These are phyloP conservation scores for Lycocorax pyrrhopterus DNA, from an alignment of 2,113 vertebrate genomes.

Conservation along the genomic window DNA sequence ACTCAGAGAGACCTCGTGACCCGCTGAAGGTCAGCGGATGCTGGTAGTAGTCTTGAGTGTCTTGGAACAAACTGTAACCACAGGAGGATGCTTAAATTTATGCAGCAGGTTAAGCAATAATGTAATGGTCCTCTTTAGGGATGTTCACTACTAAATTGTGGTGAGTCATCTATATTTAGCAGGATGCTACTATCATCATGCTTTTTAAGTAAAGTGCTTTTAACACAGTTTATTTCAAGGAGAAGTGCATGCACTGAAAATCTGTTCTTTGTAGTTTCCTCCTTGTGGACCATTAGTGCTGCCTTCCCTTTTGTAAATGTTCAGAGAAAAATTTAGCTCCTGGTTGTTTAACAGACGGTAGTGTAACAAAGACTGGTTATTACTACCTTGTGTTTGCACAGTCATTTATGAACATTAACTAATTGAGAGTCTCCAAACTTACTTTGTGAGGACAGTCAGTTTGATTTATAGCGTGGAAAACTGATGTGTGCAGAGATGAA, in stretches of 20 bases:
- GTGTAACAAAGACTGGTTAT: slow-evolving; percentile 9
- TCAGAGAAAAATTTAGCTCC: slow-evolving; percentile 49
- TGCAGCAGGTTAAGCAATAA: slow-evolving; percentile 52
- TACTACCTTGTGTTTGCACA: slow-evolving; percentile 16
- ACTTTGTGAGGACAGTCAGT: neutral
- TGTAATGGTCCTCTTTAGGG: slow-evolving; percentile 43
- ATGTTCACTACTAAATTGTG: slow-evolving; percentile 59
- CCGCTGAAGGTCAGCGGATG: neutral
- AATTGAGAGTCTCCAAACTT: neutral
- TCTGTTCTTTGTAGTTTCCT: slow-evolving; percentile 50
- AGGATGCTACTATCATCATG: slow-evolving; percentile 59
- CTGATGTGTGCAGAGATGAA: neutral
- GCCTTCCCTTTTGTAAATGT: slow-evolving; percentile 44
- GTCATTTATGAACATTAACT: neutral
- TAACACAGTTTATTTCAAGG: slow-evolving; percentile 62
- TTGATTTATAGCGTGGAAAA: slow-evolving; percentile 1
- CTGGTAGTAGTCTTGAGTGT: neutral
- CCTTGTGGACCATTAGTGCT: slow-evolving; percentile 42
- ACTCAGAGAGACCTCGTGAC: neutral
- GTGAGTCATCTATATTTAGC: slow-evolving; percentile 67
- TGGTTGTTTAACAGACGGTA: slow-evolving; percentile 36
- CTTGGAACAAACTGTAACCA: neutral
- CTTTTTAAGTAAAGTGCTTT: slow-evolving; percentile 68
- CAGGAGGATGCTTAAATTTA: slow-evolving; percentile 50
- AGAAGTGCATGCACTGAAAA: slow-evolving; percentile 52